Evolutionary conservation across 2,113 vertebrate genomes (phyloP).

Genomic region (Triplophysa rosa): DNA sequence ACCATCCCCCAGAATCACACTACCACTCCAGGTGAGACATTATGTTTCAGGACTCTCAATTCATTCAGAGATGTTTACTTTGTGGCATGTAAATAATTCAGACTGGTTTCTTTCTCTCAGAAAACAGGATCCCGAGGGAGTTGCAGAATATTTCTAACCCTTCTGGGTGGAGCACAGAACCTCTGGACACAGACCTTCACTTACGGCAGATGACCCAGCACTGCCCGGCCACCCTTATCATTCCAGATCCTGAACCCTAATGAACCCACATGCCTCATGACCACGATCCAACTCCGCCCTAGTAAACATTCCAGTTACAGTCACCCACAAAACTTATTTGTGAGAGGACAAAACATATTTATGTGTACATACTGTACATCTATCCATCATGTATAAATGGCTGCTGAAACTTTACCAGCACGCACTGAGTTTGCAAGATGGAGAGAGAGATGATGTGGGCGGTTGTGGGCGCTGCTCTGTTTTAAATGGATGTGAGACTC

Average conservation of each 20-base stretch:
- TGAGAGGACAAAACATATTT: background rate
- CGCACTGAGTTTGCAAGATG: constrained; percentile 33
- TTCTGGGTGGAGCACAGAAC: constrained; percentile 43
- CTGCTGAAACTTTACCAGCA: constrained; percentile 26
- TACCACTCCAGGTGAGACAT: constrained; percentile 62
- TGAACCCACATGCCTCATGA: constrained; percentile 39
- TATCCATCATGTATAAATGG: background rate
- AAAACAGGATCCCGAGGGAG: constrained; percentile 66
- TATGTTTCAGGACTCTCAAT: background rate
- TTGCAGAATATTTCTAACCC: constrained; percentile 67
- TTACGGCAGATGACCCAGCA: constrained; percentile 50
- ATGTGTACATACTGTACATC: background rate
- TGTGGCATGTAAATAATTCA: background rate
- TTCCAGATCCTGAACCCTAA: constrained; percentile 32
- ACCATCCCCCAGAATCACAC: constrained; percentile 65
- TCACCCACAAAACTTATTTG: constrained; percentile 8
- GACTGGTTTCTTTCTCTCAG: constrained; percentile 51
- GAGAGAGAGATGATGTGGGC: background rate
- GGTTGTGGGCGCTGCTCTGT: constrained; percentile 7
- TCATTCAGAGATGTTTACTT: background rate
- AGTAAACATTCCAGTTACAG: constrained; percentile 12
- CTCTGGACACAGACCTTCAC: constrained; percentile 41
- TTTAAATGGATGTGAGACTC: constrained; percentile 28
- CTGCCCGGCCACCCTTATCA: constrained; percentile 41
- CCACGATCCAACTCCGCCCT: background rate